phyloP scores from a whole-genome alignment of 2,113 vertebrate species.

The Labrus mixtus region DNA sequence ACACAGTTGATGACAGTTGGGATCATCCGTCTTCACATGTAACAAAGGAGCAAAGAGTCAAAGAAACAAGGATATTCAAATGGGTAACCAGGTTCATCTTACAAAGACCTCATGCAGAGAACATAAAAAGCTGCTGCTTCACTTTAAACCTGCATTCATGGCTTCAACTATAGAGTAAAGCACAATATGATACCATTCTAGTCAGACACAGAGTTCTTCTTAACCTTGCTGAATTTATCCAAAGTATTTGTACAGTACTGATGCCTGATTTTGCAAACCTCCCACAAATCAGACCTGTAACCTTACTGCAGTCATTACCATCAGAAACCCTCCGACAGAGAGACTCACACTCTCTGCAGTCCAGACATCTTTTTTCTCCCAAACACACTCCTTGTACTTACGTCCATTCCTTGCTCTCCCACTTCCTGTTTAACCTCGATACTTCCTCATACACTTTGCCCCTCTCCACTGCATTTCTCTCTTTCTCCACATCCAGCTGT shows the following conservation, averaged over 20 bases:
- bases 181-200: slow-evolving; percentile 2
- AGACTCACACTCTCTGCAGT: slow-evolving; percentile 26
- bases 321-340: slow-evolving; percentile 59
- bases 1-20: neutral
- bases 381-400: slow-evolving; percentile 7
- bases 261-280: slow-evolving; percentile 46
- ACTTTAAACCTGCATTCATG: neutral
- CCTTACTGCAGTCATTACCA: slow-evolving; percentile 67
- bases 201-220: slow-evolving; percentile 31
- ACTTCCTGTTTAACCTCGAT: slow-evolving; percentile 20
- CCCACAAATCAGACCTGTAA: slow-evolving; percentile 66
- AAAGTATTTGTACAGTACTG: slow-evolving; percentile 42
- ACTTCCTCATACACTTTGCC: slow-evolving; percentile 8
- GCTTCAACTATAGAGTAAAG: neutral
- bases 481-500: slow-evolving; percentile 45
- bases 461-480: slow-evolving; percentile 21
- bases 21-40: neutral
- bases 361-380: slow-evolving; percentile 47
- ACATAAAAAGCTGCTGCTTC: neutral
- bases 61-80: no score
- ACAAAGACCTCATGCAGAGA: neutral
- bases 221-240: slow-evolving; percentile 48
- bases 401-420: neutral
- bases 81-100: neutral
- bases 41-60: no score